Conservation (phyloP, 2,797 vertebrate species). For the Falco concolor region DNA sequence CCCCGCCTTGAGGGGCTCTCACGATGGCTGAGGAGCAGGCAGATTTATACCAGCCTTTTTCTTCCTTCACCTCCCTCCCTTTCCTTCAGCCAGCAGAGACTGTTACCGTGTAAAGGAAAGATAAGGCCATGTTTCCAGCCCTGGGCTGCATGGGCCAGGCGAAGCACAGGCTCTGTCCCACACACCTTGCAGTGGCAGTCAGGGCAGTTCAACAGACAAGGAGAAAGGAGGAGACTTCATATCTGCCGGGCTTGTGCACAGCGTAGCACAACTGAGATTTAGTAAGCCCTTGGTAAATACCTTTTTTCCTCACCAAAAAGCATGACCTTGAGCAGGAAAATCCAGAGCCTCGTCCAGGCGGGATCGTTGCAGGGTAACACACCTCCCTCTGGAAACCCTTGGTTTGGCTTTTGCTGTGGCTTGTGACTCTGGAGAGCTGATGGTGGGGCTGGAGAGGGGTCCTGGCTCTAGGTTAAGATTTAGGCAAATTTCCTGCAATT, state of each 20-base stretch:
- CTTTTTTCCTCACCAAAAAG: background rate
- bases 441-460: background rate
- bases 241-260: background rate
- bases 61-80: background rate
- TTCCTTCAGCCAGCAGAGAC: background rate
- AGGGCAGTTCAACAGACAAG: background rate
- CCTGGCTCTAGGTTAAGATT: background rate
- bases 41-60: background rate
- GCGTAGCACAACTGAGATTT: background rate
- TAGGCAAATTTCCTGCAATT: background rate
- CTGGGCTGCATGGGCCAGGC: background rate
- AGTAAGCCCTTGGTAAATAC: background rate
- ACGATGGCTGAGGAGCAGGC: background rate
- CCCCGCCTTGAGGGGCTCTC: accelerated
- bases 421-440: background rate
- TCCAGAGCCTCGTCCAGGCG: background rate
- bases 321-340: background rate
- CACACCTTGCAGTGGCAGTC: background rate
- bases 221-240: background rate
- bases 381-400: background rate
- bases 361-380: accelerated
- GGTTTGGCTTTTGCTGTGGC: background rate
- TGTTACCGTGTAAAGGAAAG: background rate
- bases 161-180: background rate
- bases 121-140: background rate